Percentiles rank a stretch among this genome's conserved stretches.
Evolutionary conservation across 2,888 invertebrate species (phyloP).

Genomic region (Punctoribates punctum): DNA sequence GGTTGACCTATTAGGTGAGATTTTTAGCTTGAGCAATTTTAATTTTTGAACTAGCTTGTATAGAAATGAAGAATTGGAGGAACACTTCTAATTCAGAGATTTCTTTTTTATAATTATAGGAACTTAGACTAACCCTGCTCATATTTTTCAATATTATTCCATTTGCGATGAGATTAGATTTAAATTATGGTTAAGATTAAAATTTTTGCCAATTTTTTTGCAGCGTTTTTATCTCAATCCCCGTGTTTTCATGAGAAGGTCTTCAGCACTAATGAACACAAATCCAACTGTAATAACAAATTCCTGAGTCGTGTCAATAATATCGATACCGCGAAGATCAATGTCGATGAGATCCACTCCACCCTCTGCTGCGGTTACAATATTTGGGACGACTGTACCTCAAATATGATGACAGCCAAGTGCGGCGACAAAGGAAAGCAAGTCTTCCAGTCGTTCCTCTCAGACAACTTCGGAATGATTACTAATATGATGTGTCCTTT

Average conservation of each 20-base stretch:
- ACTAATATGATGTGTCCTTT: slow-evolving; percentile 38
- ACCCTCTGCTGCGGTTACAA: slow-evolving; percentile 39
- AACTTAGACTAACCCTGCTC: too few species aligned
- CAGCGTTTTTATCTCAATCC: slow-evolving; percentile 36
- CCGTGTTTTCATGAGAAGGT: slow-evolving; percentile 41
- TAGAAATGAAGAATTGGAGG: too few species aligned
- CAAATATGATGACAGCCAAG: not conserved
- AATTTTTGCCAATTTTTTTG: too few species aligned
- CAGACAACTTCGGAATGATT: slow-evolving; percentile 22
- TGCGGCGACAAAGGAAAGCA: slow-evolving; percentile 25
- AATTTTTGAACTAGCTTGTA: too few species aligned
- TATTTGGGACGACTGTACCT: slow-evolving; percentile 38
- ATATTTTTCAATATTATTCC: too few species aligned
- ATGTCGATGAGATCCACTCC: slow-evolving; percentile 29
- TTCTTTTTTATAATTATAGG: too few species aligned
- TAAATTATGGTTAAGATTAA: too few species aligned
- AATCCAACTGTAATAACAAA: slow-evolving; percentile 24
- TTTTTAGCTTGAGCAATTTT: too few species aligned
- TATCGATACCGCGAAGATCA: slow-evolving; percentile 32
- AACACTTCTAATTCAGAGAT: too few species aligned
- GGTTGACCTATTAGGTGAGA: too few species aligned
- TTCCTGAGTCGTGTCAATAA: slow-evolving; percentile 26
- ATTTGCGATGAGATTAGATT: too few species aligned
- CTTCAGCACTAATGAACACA: slow-evolving; percentile 33
- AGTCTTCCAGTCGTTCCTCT: slow-evolving; percentile 23